Conservation (phyloP, 2,113 vertebrate species). For the Notothenia coriiceps region DNA sequence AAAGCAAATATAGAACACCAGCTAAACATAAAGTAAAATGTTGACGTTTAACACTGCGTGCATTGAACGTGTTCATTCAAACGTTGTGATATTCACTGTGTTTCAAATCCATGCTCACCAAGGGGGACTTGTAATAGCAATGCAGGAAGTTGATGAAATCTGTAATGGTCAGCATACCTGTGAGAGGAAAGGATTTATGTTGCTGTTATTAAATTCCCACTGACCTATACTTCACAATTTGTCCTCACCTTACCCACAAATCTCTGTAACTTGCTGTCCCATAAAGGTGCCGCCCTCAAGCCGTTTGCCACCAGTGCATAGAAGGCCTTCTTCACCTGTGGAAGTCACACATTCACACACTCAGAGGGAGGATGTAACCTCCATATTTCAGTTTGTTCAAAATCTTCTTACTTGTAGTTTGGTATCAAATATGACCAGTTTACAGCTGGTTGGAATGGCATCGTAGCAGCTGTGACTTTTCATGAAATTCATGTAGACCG, state of each 20-base stretch:
- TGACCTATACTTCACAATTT: fast-evolving
- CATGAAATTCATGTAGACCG: slow-evolving; percentile 94
- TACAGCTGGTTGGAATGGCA: slow-evolving; percentile 93
- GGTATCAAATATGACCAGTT: slow-evolving; percentile 82
- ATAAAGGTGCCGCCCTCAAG: slow-evolving; percentile 92
- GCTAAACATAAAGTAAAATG: background rate
- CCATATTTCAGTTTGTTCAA: no score
- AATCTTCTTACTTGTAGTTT: slow-evolving; percentile 66
- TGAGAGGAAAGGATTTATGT: background rate
- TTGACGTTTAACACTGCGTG: background rate
- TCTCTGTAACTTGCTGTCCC: slow-evolving; percentile 92
- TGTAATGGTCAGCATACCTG: slow-evolving; percentile 99
- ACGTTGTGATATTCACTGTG: background rate
- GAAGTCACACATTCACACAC: background rate
- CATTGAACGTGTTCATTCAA: background rate
- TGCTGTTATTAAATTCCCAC: background rate
- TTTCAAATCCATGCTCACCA: slow-evolving; percentile 86
- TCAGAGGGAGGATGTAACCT: background rate
- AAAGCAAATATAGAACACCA: background rate
- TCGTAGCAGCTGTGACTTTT: slow-evolving; percentile 93
- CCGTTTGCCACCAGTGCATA: slow-evolving; percentile 92
- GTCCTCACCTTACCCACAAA: slow-evolving; percentile 91
- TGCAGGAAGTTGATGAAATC: slow-evolving; percentile 99
- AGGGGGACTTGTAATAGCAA: slow-evolving; percentile 93
- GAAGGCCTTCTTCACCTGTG: slow-evolving; percentile 96